These are phyloP conservation scores for Pentalonia nigronervosa DNA, from an alignment of 1,140 invertebrate species.

Conservation along the genomic window DNA sequence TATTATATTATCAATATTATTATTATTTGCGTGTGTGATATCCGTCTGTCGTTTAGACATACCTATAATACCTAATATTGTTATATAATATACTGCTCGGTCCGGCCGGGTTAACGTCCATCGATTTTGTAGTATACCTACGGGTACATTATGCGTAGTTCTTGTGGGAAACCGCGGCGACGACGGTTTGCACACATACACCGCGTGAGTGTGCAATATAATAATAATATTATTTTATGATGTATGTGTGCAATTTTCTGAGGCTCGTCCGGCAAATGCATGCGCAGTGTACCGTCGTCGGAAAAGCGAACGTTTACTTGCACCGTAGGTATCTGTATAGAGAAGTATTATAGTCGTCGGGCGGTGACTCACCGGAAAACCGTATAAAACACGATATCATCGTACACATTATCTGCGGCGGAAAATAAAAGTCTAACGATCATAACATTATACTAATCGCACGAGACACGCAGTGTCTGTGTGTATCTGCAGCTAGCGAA, in stretches of 20 bases:
- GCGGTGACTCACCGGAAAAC: neutral
- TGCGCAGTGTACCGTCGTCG: too few species aligned
- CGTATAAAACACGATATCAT: neutral
- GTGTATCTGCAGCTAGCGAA: neutral
- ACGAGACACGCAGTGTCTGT: neutral
- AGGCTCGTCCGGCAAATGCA: neutral
- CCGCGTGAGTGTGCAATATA: neutral
- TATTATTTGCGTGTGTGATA: neutral
- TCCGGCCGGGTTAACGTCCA: constrained; percentile 20
- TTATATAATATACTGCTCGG: neutral
- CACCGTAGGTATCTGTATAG: neutral
- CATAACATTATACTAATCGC: neutral
- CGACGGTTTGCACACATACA: neutral
- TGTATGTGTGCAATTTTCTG: neutral
- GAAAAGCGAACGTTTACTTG: constrained; percentile 20
- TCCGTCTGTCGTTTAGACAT: neutral
- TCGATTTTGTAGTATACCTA: constrained; percentile 8
- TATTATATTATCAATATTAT: neutral
- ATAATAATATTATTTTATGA: constrained; percentile 12
- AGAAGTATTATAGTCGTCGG: neutral
- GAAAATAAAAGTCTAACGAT: constrained; percentile 27
- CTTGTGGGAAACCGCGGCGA: constrained; percentile 28
- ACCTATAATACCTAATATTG: neutral
- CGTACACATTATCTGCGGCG: neutral
- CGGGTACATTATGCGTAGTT: neutral